Base-by-base conservation (phyloP, 2,888 invertebrate species). In the Horisme vitalbata region DNA sequence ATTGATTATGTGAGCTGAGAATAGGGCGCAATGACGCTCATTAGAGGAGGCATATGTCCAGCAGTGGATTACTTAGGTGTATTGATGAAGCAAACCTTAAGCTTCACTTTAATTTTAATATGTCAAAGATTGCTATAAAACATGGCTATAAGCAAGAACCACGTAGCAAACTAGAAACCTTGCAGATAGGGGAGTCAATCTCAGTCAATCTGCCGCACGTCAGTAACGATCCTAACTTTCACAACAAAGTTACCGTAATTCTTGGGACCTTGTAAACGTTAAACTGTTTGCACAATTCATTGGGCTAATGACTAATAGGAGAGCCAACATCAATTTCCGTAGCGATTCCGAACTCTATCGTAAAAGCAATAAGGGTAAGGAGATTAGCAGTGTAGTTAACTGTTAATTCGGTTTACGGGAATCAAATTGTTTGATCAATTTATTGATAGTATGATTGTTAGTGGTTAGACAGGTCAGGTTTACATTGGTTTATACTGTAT, bases 391-490 rank as follows among this genome's bases (percentile, higher is more conserved):
- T 24, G 27, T 36, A 20, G 35, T 21, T 36, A 51, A 50, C 55
- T 41, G 55, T 52, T 52, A 54, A 50, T 54, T 49, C 38, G 47
- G 38, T 45, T 52, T 50, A 47, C 49, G 49, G 52, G 50, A 51
- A 49, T 53, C 41, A 47, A 52, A 34, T 32, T 58, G 53, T 58
- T 58, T 55, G 55, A 55, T 55, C 58, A 45, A 58, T 47, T 41
- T 38, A 38, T 58, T 45, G 52, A 53, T 58, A 27, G 52, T 45
- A 43, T 52, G 51, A 50, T 55, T 45, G 33, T 33, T 45, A 41
- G 41, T 41, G 33, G 50, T 15, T 15, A 11, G 6, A 33, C 6
- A 31, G 27, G 45, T 43, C n/a, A n/a, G n/a, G n/a, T n/a, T n/a
- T n/a, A n/a, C n/a, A n/a, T n/a, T n/a, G n/a, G n/a, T n/a, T n/a